Evolutionary conservation across 2,888 invertebrate species (phyloP), one percentile per base, ranked within the genome.

Genomic region (Erpobdella octoculata): DNA sequence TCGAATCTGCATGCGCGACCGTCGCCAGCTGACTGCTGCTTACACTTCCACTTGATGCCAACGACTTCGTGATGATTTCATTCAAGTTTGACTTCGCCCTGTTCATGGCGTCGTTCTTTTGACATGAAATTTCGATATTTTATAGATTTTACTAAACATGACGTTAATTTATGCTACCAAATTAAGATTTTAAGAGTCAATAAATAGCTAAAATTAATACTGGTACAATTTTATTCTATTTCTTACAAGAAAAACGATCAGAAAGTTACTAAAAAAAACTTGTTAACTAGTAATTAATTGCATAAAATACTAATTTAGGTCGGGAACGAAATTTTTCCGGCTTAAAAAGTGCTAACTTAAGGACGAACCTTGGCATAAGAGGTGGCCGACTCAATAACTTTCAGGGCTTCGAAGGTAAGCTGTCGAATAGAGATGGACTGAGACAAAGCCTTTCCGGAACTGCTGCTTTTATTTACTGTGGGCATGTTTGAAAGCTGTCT

Each of bases 391-490:
- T 62, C 62, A 31, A 62, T 62, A 35, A 35, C 62, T 18, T 62
- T 62, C 33, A 62, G 62, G 33, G 62, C 62, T 31, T 62, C 62
- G 33, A 62, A 62, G 31, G 62, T 62, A 28, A 62, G 33, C 62
- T 33, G 31, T 21, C 62, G 2, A 31, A 62, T 62, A n/a, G 62
- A 62, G 33, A 35, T 28, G 12, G n/a, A n/a, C n/a, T n/a, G n/a
- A n/a, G n/a, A n/a, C n/a, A n/a, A n/a, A n/a, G n/a, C n/a, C n/a
- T n/a, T n/a, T n/a, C n/a, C n/a, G n/a, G n/a, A n/a, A n/a, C n/a
- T n/a, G n/a, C n/a, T n/a, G n/a, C n/a, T n/a, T n/a, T n/a, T n/a
- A n/a, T n/a, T n/a, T n/a, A n/a, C n/a, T n/a, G n/a, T n/a, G n/a
- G n/a, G n/a, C n/a, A n/a, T n/a, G n/a, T n/a, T n/a, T n/a, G n/a